Evolutionary conservation across 2,113 vertebrate species (phyloP), one percentile per base, ranked within the genome.

Genomic region (Heterotis niloticus): DNA sequence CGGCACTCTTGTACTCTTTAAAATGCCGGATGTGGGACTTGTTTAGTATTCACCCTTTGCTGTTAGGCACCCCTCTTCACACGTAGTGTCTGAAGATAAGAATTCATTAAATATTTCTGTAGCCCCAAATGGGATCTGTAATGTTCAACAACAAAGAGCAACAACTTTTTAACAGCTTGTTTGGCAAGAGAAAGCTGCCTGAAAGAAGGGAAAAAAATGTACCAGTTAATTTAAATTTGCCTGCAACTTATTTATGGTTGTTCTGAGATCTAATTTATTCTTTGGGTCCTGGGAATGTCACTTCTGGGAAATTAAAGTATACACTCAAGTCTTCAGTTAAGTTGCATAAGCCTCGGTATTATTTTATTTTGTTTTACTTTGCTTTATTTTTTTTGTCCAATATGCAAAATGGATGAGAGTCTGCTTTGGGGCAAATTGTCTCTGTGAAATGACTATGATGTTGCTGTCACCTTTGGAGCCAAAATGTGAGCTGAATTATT

Each of bases 241-340:
- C 52, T 23, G 52, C 54, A 17, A 26, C 72, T 59, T 54, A 51
- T 74, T 74, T 59, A 74, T 74, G 54, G 72, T 74, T n/a, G 72
- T 74, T 74, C 72, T 60, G 72, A 24, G 72, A 57, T 74, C 72
- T 74, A 74, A 74, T 74, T 59, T 74, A 74, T 74, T 74, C 72
- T 74, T 74, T 52, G 54, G 54, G 72, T 74, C 54, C 54, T 59
- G 54, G 72, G 72, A 74, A 74, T 57, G 72, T 59, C 54, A 74
- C 72, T 74, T 28, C 28, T 51, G 72, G 72, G 72, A 74, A 72
- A 57, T 74, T 74, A 74, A 74, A 57, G n/a, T 57, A 74, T 74
- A 54, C 72, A 74, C 52, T 59, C 54, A 57, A 59, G 72, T 54
- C 72, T 74, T 59, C 54, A 73, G 72, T 74, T 24, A 74, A 29